Conservation (phyloP, 1,140 invertebrate species). For the Camponotus floridanus region DNA sequence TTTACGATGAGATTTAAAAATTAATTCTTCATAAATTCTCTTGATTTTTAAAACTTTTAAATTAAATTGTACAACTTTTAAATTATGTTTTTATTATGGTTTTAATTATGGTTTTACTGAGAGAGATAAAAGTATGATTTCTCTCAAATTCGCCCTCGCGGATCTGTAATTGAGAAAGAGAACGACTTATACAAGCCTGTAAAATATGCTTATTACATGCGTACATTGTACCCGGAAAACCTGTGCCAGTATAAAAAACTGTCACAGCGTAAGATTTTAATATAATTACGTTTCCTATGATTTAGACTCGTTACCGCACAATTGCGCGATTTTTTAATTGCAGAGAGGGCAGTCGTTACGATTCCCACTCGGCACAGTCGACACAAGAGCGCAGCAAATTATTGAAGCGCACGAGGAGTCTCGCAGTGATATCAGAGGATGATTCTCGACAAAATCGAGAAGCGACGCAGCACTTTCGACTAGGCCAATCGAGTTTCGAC, state of each 20-base stretch:
- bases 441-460: constrained; percentile 86
- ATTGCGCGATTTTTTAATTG: constrained; percentile 53
- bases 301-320: constrained; percentile 31
- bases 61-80: constrained; percentile 37
- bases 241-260: background rate
- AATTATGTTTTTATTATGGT: constrained; percentile 4
- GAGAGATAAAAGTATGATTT: background rate
- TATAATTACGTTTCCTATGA: constrained; percentile 30
- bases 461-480: constrained; percentile 70
- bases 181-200: constrained; percentile 12
- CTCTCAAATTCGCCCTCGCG: background rate
- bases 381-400: constrained; percentile 87
- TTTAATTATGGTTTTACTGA: background rate
- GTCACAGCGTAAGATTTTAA: constrained; percentile 40
- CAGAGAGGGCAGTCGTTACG: constrained; percentile 76
- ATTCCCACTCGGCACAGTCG: constrained; percentile 74
- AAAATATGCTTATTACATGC: constrained; percentile 19
- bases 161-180: constrained; percentile 1
- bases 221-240: background rate
- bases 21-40: background rate
- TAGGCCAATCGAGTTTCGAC: constrained; percentile 84
- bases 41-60: constrained; percentile 26
- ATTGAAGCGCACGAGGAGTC: constrained; percentile 90
- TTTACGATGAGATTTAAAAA: constrained; percentile 19
- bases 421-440: constrained; percentile 92